Base-by-base conservation (phyloP, 2,797 vertebrate genomes). In the Sparus aurata region DNA sequence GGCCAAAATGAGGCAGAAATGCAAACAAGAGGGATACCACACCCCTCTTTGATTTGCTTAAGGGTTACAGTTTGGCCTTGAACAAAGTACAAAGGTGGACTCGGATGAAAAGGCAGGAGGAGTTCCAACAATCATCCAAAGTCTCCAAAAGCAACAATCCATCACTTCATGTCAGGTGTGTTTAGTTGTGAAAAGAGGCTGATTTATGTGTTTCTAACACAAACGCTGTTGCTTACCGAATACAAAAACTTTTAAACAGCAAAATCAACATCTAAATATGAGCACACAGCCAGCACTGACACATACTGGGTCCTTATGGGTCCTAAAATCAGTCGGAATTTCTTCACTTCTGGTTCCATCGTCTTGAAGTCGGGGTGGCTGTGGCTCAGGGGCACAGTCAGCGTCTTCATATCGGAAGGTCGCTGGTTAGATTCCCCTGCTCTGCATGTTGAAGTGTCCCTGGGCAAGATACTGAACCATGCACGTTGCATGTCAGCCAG, bases 1-100 rank as follows among this genome's bases (percentile, higher is more conserved):
- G 8, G 57, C 73, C 49, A 84, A 87, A 38, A 87, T 60, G 72
- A 90, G 76, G 80, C 66, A 81, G 73, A 87, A 81, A 93, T 89
- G 87, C 85, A 91, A 92, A 90, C 27, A 34, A 89, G 71, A 63
- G 46, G 69, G 72, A 27, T 41, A 22, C 38, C 38, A 18, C n/a
- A 22, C 5, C 46, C 16, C 54, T 73, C 23, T 52, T n/a, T 47
- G 47, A 49, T 78, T 79, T 49, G 61, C 73, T 38, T 57, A 34
- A 62, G 43, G 41, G 15, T 16, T 58, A 25, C 41, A 50, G 49
- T 75, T 77, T 53, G 30, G 52, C 30, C 38, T 76, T 57, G 41
- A 70, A 75, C 59, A 57, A 78, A 82, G 30, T 16, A 62, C n/a
- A 76, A 41, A n/a, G 22, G n/a, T 3, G 2, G 12, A 50, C 0